Evolutionary conservation across 2,888 invertebrate genomes (phyloP).

Genomic region (Liodrosophila aerea): DNA sequence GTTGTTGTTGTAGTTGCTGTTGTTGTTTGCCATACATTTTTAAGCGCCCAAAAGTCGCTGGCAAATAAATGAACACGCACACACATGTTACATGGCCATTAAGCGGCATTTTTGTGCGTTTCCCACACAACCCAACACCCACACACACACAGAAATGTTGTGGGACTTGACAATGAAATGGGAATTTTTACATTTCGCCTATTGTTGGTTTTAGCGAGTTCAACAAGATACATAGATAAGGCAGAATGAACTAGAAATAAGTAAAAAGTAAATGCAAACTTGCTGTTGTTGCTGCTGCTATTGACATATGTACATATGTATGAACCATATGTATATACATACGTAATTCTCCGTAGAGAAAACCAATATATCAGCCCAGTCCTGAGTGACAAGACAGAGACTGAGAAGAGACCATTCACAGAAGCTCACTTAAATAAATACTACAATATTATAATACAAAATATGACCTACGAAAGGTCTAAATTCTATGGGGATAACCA

Average conservation of each 20-base stretch:
- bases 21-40: slow-evolving; percentile 29
- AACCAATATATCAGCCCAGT: not conserved
- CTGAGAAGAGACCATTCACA: no score
- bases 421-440: no score
- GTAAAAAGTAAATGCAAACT: no score
- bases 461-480: no score
- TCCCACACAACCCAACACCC: not conserved
- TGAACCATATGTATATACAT: not conserved
- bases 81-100: slow-evolving; percentile 12
- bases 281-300: not conserved
- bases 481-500: no score
- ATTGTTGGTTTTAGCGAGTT: not conserved
- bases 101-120: slow-evolving; percentile 10
- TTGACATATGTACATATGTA: no score
- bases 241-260: not conserved
- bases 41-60: slow-evolving; percentile 51
- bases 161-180: slow-evolving; percentile 17
- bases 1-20: slow-evolving; percentile 1
- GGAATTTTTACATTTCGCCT: slow-evolving; percentile 11
- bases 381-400: not conserved
- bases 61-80: slow-evolving; percentile 34
- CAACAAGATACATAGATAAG: not conserved
- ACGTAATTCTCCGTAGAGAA: not conserved
- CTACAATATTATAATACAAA: no score
- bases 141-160: slow-evolving; percentile 3